Evolutionary conservation across 2,797 vertebrate genomes (phyloP).

Genomic region (Atherinosoma microstoma): DNA sequence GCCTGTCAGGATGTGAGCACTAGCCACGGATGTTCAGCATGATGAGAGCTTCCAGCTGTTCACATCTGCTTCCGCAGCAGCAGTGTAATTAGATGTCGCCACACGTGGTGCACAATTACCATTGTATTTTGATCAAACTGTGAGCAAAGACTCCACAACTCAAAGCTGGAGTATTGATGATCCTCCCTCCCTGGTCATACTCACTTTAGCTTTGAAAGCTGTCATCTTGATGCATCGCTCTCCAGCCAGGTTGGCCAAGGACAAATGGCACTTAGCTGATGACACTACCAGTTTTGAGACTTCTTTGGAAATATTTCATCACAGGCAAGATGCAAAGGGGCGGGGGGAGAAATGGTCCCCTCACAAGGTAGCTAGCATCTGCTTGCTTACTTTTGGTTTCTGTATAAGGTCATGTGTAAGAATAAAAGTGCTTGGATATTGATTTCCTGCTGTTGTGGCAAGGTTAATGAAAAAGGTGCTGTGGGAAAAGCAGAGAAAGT

Average conservation of each 20-base stretch:
- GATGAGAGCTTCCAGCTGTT: conserved; percentile 66
- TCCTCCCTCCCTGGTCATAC: conserved; percentile 23
- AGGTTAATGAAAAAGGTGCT: conserved; percentile 79
- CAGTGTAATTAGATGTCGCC: conserved; percentile 54
- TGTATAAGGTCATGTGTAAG: conserved; percentile 63
- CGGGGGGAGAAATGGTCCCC: neutral
- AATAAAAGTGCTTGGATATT: conserved; percentile 67
- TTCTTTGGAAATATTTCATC: conserved; percentile 68
- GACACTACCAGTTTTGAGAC: conserved; percentile 62
- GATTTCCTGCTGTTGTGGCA: conserved; percentile 72
- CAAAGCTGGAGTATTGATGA: conserved; percentile 51
- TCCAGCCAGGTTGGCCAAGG: conserved; percentile 64
- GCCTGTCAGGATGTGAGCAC: conserved; percentile 52
- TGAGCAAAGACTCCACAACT: conserved; percentile 49
- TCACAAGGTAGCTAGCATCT: neutral
- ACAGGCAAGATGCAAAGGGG: conserved; percentile 29
- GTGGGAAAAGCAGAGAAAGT: conserved; percentile 41
- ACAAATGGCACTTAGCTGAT: conserved; percentile 82
- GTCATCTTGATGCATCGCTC: conserved; percentile 68
- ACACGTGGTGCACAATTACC: conserved; percentile 41
- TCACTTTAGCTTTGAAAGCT: conserved; percentile 57
- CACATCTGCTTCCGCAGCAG: conserved; percentile 66
- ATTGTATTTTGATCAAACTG: conserved; percentile 52
- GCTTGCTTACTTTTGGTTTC: conserved; percentile 62
- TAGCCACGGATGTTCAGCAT: conserved; percentile 63